phyloP scores from a whole-genome alignment of 2,888 invertebrate genomes.

The Eilema sororculum region DNA sequence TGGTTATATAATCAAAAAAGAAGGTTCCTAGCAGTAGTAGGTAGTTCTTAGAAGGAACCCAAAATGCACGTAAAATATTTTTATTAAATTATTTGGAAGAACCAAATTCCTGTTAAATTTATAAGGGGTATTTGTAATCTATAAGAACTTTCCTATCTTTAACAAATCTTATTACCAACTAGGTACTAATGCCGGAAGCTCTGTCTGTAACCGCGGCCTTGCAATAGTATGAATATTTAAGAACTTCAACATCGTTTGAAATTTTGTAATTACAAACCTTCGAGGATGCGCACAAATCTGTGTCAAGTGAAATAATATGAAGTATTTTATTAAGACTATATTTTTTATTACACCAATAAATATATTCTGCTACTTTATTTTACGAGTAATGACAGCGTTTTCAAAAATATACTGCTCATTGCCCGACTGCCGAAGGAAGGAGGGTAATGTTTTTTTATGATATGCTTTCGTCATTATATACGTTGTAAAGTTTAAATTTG shows the following conservation, averaged over 20 bases:
- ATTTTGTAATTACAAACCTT: conserved; percentile 26
- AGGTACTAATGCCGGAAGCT: conserved; percentile 39
- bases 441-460: too few relatives aligned
- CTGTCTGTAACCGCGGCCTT: conserved; percentile 38
- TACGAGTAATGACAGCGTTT: neutral
- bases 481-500: neutral
- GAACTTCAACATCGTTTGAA: conserved; percentile 39
- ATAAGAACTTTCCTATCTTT: neutral
- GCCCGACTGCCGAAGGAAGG: too few relatives aligned
- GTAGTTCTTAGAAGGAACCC: neutral
- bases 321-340: conserved; percentile 33
- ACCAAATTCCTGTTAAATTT: neutral
- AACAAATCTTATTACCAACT: neutral
- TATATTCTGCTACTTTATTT: conserved; percentile 24
- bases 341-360: conserved; percentile 32
- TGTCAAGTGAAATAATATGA: conserved; percentile 40
- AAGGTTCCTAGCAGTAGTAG: too few relatives aligned
- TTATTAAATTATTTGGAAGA: neutral
- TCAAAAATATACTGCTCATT: neutral
- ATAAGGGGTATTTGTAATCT: neutral
- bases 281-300: conserved; percentile 40
- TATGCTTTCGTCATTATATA: neutral
- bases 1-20: neutral
- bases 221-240: conserved; percentile 41
- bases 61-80: conserved; percentile 3